phyloP scores from a whole-genome alignment of 2,113 vertebrate genomes.

The Phoxinus phoxinus region DNA sequence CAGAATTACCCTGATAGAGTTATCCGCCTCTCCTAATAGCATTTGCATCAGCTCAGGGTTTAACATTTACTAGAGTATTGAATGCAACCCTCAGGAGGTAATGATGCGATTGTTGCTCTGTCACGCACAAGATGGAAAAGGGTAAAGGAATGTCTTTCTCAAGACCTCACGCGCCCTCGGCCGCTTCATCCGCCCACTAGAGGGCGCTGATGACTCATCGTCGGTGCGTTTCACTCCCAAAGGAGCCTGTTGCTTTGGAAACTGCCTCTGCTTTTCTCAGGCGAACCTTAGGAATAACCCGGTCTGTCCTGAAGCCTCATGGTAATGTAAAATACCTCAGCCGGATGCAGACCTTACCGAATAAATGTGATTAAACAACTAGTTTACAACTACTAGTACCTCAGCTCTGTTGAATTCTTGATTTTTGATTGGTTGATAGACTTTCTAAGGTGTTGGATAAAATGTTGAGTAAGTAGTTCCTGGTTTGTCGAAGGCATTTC shows the following conservation, averaged over 20 bases:
- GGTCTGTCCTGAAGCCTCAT: not conserved
- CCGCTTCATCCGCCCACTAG: slow-evolving; percentile 51
- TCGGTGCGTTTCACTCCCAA: not conserved
- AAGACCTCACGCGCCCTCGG: not conserved
- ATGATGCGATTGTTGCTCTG: slow-evolving; percentile 25
- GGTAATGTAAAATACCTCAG: not conserved
- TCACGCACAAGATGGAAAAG: not conserved
- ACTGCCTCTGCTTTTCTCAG: not conserved
- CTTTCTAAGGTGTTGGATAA: not conserved
- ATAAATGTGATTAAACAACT: not conserved
- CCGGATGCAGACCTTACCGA: not conserved
- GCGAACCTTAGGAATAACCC: not conserved
- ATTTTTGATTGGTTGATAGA: not conserved
- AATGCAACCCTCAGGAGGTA: slow-evolving; percentile 12
- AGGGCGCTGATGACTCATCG: slow-evolving; percentile 57
- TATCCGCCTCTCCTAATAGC: not conserved
- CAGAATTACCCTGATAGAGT: not conserved
- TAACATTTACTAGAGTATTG: slow-evolving; percentile 13
- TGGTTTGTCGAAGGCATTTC: not conserved
- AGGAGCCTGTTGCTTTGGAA: slow-evolving; percentile 50
- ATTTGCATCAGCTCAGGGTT: not conserved
- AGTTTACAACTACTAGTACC: not conserved
- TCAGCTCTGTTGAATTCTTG: not conserved
- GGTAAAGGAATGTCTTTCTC: slow-evolving; percentile 2
- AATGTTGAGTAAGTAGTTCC: not conserved